Evolutionary conservation across 2,888 invertebrate genomes (phyloP).

Genomic region (Aphrophora alni): DNA sequence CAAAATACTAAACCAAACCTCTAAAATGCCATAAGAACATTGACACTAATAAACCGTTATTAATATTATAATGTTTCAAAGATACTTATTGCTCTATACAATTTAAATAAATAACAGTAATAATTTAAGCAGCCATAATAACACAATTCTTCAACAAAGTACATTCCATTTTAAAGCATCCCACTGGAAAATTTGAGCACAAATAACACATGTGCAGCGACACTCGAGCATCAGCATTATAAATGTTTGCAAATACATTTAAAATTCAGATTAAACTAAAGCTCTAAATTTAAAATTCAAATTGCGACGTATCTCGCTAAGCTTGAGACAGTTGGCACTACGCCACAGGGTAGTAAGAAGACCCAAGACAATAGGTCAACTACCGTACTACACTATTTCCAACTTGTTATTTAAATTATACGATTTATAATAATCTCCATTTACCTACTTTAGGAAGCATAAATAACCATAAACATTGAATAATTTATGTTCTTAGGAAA

Average conservation of each 20-base stretch:
- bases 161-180: background rate
- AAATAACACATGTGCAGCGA: background rate
- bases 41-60: too few species aligned
- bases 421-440: background rate
- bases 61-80: too few species aligned
- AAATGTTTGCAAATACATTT: background rate
- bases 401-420: background rate
- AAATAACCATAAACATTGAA: background rate
- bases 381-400: background rate
- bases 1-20: too few species aligned
- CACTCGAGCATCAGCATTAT: background rate
- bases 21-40: too few species aligned
- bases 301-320: background rate
- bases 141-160: too few species aligned
- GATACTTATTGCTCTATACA: too few species aligned
- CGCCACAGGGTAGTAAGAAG: background rate
- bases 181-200: background rate
- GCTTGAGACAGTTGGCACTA: background rate
- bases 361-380: background rate
- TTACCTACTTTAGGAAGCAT: background rate
- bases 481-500: background rate
- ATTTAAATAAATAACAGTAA: too few species aligned
- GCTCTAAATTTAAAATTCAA: background rate
- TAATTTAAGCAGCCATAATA: too few species aligned
- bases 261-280: background rate